Evolutionary conservation across 2,113 vertebrate genomes (phyloP).

Genomic region (Trochalopteron elliotii): DNA sequence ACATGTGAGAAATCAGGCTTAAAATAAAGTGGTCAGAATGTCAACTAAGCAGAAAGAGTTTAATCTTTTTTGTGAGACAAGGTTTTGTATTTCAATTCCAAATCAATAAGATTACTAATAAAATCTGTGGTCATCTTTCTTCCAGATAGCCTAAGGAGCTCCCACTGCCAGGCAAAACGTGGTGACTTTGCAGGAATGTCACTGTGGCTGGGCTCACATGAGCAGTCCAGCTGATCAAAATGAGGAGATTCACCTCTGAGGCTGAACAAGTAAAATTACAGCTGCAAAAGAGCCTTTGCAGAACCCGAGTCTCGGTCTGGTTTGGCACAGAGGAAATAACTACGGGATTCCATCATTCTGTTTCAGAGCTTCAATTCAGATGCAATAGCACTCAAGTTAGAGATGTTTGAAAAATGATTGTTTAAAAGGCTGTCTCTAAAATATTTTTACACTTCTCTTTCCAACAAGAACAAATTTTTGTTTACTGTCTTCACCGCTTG

Average conservation of each 20-base stretch:
- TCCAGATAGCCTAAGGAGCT: background rate
- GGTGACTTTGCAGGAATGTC: background rate
- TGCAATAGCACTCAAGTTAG: background rate
- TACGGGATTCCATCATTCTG: background rate
- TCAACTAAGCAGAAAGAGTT: background rate
- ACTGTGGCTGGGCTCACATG: background rate
- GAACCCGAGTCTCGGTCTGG: background rate
- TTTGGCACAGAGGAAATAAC: background rate
- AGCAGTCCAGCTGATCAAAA: background rate
- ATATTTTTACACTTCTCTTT: background rate
- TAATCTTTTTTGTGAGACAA: background rate
- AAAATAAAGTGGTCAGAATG: background rate
- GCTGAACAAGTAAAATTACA: background rate
- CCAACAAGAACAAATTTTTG: background rate
- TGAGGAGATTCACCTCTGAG: background rate
- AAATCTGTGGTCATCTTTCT: background rate
- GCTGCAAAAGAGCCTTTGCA: background rate
- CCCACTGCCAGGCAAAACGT: background rate
- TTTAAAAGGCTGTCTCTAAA: background rate
- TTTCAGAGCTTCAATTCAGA: background rate
- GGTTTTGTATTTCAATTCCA: background rate
- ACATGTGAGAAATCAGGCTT: background rate
- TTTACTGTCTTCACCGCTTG: background rate
- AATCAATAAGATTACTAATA: background rate
- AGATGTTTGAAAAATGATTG: background rate